Evolutionary conservation across 2,797 vertebrate species (phyloP).

Genomic region (Phylloscopus collybita): DNA sequence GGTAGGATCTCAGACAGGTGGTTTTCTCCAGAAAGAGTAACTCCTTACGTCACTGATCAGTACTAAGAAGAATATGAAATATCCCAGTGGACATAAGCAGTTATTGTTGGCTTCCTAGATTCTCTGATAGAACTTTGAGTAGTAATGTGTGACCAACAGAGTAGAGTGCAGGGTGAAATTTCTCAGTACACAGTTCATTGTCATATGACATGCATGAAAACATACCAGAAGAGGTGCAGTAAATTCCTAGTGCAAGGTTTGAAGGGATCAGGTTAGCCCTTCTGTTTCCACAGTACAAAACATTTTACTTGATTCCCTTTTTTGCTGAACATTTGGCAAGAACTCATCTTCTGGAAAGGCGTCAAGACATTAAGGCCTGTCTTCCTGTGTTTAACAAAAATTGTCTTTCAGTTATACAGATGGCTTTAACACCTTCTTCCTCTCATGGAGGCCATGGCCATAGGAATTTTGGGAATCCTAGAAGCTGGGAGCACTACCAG

Average conservation of each 20-base stretch:
- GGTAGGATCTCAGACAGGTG: background rate
- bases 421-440: background rate
- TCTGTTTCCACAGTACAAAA: background rate
- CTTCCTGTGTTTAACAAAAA: background rate
- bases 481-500: background rate
- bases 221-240: background rate
- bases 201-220: accelerated
- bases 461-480: background rate
- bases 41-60: background rate
- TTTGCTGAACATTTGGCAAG: background rate
- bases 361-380: background rate
- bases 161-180: background rate
- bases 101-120: background rate
- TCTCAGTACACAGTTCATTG: background rate
- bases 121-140: background rate
- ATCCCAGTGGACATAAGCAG: background rate
- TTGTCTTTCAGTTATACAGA: background rate
- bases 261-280: background rate
- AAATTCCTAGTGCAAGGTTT: background rate
- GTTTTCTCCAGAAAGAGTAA: background rate
- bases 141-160: background rate
- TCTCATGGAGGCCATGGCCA: background rate
- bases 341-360: background rate
- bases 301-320: background rate
- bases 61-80: background rate